Evolutionary conservation across 2,113 vertebrate genomes (phyloP).

Genomic region (Nycticebus coucang): DNA sequence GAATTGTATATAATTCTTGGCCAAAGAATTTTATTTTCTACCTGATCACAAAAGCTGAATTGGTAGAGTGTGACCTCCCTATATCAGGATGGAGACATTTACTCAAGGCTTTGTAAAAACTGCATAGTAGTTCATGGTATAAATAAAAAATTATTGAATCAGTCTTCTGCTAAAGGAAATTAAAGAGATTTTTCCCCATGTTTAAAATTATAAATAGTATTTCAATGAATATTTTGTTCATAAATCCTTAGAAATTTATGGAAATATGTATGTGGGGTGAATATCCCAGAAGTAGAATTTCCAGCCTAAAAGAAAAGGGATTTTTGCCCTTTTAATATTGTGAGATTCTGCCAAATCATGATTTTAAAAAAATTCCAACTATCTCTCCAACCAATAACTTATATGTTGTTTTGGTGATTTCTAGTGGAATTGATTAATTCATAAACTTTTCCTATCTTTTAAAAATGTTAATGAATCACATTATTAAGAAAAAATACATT

Average conservation of each 20-base stretch:
- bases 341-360: conserved; percentile 39
- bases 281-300: conserved; percentile 36
- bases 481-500: conserved; percentile 13
- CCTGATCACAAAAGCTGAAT: neutral
- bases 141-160: conserved; percentile 2
- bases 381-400: neutral
- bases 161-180: neutral
- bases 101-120: neutral
- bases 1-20: neutral
- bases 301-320: neutral
- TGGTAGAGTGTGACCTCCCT: neutral
- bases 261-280: neutral
- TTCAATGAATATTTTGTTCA: conserved; percentile 15
- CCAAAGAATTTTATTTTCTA: neutral
- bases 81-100: neutral
- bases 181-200: neutral
- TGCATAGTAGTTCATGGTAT: neutral
- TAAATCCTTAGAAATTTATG: conserved; percentile 8
- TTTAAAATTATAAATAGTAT: neutral
- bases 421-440: neutral
- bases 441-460: conserved; percentile 14
- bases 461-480: neutral
- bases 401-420: neutral
- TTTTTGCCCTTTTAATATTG: conserved; percentile 22
- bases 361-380: neutral